These are phyloP conservation scores for Heliangelus exortis DNA, from an alignment of 2,797 vertebrate genomes.

Conservation along the genomic window DNA sequence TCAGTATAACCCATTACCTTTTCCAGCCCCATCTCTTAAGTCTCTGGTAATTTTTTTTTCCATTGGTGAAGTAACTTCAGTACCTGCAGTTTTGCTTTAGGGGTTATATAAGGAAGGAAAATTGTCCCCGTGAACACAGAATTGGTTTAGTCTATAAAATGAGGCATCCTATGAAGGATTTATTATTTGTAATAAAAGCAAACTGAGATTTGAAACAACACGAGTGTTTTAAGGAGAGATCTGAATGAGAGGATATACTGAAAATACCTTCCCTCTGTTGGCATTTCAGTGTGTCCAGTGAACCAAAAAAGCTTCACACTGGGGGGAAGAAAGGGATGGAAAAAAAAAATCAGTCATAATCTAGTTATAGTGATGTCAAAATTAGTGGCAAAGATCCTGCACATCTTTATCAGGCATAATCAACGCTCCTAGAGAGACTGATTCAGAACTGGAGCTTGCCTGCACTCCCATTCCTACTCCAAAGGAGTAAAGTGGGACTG, in stretches of 20 bases:
- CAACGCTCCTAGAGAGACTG: not conserved
- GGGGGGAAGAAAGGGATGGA: too few species aligned
- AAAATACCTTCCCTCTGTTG: not conserved
- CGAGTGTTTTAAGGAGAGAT: constrained; percentile 17
- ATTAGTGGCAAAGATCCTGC: not conserved
- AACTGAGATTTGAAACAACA: constrained; percentile 20
- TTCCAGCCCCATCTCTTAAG: not conserved
- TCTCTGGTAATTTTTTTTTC: constrained; percentile 14
- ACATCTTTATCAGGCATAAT: not conserved
- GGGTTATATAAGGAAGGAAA: constrained; percentile 33
- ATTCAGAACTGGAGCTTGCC: not conserved
- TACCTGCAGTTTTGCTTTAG: constrained; percentile 33
- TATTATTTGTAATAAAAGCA: constrained; percentile 63
- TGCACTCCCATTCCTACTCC: not conserved
- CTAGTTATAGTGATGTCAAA: not conserved
- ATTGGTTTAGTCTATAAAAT: constrained; percentile 52
- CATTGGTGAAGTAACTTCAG: not conserved
- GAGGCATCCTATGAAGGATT: constrained; percentile 42
- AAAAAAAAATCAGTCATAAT: not conserved
- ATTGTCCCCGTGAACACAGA: constrained; percentile 22
- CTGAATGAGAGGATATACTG: not conserved
- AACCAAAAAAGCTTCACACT: not conserved
- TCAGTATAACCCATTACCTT: constrained; percentile 18
- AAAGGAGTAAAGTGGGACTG: not conserved
- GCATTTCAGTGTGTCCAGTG: not conserved